These are phyloP conservation scores for Scaeva pyrastri DNA, from an alignment of 2,888 invertebrate species.

Conservation along the genomic window DNA sequence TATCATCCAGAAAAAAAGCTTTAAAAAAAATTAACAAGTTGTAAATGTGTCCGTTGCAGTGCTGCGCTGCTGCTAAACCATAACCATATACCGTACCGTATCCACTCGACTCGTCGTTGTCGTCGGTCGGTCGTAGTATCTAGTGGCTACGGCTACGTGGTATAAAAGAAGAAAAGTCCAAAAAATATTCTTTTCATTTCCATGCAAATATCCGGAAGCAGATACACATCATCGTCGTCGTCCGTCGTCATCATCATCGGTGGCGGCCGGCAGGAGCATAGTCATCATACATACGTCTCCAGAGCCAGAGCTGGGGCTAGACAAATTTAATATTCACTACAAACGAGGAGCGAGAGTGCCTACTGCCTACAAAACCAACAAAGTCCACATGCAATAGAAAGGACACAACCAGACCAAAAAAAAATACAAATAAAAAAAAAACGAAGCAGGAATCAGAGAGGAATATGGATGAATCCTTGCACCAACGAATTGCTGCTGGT, in stretches of 20 bases:
- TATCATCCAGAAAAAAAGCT: slow-evolving; percentile 25
- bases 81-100: neutral
- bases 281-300: neutral
- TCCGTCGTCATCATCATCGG: neutral
- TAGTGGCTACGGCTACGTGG: neutral
- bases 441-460: slow-evolving; percentile 11
- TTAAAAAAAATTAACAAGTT: slow-evolving; percentile 58
- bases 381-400: slow-evolving; percentile 21
- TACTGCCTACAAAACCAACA: slow-evolving; percentile 55
- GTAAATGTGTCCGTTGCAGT: slow-evolving; percentile 51
- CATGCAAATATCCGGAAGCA: slow-evolving; percentile 72
- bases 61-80: slow-evolving; percentile 19
- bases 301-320: slow-evolving; percentile 40
- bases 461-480: slow-evolving; percentile 49
- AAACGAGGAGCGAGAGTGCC: slow-evolving; percentile 46
- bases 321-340: slow-evolving; percentile 73
- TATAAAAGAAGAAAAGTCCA: slow-evolving; percentile 49
- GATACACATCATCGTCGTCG: slow-evolving; percentile 64
- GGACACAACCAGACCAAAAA: slow-evolving; percentile 10
- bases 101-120: no score
- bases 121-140: no score
- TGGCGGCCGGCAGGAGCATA: neutral
- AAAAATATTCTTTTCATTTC: slow-evolving; percentile 64
- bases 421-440: neutral
- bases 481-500: slow-evolving; percentile 51